Percentiles rank a stretch among this genome's conserved stretches.
These are phyloP conservation scores for Tachystola acroxantha DNA, from an alignment of 2,888 invertebrate genomes.

Conservation along the genomic window DNA sequence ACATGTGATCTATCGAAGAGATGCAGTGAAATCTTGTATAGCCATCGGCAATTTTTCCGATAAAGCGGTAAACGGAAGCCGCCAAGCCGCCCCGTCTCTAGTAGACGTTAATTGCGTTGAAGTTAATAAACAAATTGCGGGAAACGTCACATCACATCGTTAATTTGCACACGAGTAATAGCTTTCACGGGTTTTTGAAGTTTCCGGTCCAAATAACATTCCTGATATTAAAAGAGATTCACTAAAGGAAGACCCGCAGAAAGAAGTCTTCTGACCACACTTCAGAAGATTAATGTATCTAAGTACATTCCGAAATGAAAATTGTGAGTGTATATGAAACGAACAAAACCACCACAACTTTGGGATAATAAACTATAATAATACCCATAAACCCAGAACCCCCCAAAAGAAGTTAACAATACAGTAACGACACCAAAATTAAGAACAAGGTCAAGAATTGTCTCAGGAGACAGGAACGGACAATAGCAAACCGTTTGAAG, in stretches of 20 bases:
- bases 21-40: not conserved
- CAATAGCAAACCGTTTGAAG: slow-evolving; percentile 54
- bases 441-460: slow-evolving; percentile 70
- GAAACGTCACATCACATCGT: slow-evolving; percentile 1
- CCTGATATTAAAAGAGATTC: too few relatives aligned
- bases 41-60: not conserved
- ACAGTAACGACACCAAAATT: slow-evolving; percentile 41
- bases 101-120: slow-evolving; percentile 12
- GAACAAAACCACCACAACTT: too few relatives aligned
- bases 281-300: too few relatives aligned
- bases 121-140: slow-evolving; percentile 2
- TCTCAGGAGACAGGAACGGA: slow-evolving; percentile 55
- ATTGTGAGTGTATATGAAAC: too few relatives aligned
- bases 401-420: slow-evolving; percentile 4
- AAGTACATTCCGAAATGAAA: too few relatives aligned
- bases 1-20: too few relatives aligned
- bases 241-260: too few relatives aligned
- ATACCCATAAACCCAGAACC: too few relatives aligned
- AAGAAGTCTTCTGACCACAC: too few relatives aligned
- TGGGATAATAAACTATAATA: too few relatives aligned
- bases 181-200: not conserved
- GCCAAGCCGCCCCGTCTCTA: not conserved
- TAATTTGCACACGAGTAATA: not conserved
- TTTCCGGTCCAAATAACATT: not conserved
- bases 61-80: not conserved